A percentile compares a stretch with the other conserved stretches of the same genome.
Evolutionary conservation across 2,113 vertebrate species (phyloP).

Genomic region (Mustela nigripes): DNA sequence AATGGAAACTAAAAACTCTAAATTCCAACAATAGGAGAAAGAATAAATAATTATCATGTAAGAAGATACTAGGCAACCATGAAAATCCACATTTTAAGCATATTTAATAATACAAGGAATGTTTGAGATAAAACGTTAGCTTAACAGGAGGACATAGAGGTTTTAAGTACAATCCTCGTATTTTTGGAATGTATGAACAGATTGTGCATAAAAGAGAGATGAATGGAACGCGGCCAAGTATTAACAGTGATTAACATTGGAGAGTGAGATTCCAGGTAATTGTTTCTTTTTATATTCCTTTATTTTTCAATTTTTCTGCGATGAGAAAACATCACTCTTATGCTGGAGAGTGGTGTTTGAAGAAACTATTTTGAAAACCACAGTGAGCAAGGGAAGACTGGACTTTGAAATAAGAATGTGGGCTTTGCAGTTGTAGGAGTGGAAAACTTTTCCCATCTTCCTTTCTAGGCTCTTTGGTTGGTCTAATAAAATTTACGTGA

Average conservation of each 20-base stretch:
- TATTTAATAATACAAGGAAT: conserved; percentile 31
- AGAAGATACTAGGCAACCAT: background rate
- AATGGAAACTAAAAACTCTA: conserved; percentile 37
- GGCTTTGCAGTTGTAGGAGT: background rate
- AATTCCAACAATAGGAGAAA: conserved; percentile 19
- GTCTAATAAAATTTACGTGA: background rate
- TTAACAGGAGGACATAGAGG: background rate
- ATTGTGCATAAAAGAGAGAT: background rate
- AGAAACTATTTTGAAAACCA: background rate
- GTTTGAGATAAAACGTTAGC: conserved; percentile 33
- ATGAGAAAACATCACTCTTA: conserved; percentile 39
- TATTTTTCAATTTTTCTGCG: conserved; percentile 11
- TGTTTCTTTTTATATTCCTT: conserved; percentile 32
- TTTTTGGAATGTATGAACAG: background rate
- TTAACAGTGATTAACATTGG: background rate
- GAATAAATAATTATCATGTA: conserved; percentile 12
- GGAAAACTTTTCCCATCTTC: background rate
- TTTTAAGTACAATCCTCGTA: background rate
- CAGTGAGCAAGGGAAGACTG: conserved; percentile 48
- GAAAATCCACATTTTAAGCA: conserved; percentile 51
- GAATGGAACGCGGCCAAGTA: conserved; percentile 15
- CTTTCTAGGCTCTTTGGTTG: background rate
- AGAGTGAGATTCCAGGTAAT: background rate
- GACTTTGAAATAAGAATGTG: conserved; percentile 23
- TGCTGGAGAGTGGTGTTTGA: background rate